phyloP scores from a whole-genome alignment of 2,797 vertebrate genomes.

The Phrynocephalus forsythii region DNA sequence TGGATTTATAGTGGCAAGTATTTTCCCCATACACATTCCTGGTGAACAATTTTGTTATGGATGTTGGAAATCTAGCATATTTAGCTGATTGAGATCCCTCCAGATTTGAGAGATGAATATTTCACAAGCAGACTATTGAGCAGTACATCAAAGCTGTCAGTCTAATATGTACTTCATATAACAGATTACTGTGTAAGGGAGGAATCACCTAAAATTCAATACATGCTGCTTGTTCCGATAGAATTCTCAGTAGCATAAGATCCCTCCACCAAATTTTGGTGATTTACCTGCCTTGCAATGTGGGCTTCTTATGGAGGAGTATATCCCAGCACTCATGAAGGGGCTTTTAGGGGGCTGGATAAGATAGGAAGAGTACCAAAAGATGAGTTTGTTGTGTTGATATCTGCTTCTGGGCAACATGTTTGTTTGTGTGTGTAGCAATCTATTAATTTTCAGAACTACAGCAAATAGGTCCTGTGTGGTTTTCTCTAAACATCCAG shows the following conservation, averaged over 20 bases:
- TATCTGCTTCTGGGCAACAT: background rate
- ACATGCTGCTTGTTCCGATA: background rate
- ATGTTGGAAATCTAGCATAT: slow-evolving; percentile 1
- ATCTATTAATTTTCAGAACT: too few species aligned
- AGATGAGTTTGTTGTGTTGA: background rate
- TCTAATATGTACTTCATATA: slow-evolving; percentile 7
- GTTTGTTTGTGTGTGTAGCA: too few species aligned
- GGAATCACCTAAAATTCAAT: background rate
- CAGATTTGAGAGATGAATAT: background rate
- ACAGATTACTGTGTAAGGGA: slow-evolving; percentile 5
- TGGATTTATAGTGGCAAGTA: background rate
- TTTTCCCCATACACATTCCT: background rate
- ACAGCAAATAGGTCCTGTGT: too few species aligned
- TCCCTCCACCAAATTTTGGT: background rate
- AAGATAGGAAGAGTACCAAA: background rate
- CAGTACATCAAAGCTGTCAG: slow-evolving; percentile 24
- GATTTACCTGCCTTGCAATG: background rate
- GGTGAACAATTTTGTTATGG: slow-evolving; percentile 20
- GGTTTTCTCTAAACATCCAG: too few species aligned
- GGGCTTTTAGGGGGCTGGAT: background rate
- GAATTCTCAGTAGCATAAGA: background rate
- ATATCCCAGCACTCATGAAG: background rate
- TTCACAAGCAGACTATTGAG: background rate
- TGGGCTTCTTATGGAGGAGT: too few species aligned
- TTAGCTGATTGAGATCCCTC: background rate